Evolutionary conservation across 2,797 vertebrate genomes (phyloP), one percentile per base, ranked within the genome.

Genomic region (Epinephelus malabaricus): DNA sequence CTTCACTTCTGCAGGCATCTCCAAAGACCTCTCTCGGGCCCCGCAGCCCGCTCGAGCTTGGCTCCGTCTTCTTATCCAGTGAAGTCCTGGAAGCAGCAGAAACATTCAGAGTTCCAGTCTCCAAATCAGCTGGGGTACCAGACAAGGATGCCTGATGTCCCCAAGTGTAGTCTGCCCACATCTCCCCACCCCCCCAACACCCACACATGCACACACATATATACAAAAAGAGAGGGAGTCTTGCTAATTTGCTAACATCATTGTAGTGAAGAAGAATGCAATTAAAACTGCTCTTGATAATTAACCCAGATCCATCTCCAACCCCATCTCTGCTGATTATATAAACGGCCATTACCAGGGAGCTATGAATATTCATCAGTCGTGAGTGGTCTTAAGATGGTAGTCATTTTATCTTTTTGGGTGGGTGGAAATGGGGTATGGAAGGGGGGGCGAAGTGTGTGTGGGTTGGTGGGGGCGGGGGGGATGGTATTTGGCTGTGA

Each of bases 241-340:
- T 79, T 67, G 76, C 82, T 91, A 91, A 91, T 92, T 88, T 8
- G 9, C 78, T 73, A 84, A 88, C 85, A 86, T 86, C 89, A 86
- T 86, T 85, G 87, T 87, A 79, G 83, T 87, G 84, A 87, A 86
- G 85, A 90, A 90, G 91, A 93, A 93, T 84, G 86, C 91, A 92
- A 93, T 93, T 93, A 90, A 92, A 93, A 88, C 80, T 88, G 88
- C 83, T 92, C 88, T 90, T 91, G 89, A 92, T 93, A 92, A 93
- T 93, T 92, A 93, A 93, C 90, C 90, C 87, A 84, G 85, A 90
- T 94, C 90, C 89, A 90, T 92, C 89, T 89, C 80, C 89, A 89
- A 75, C 85, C 81, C 74, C 89, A 87, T 93, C 88, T 89, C 84
- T 82, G 71, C 84, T 92, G 90, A 93, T 92, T 92, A 89, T 88